Evolutionary conservation across 1,140 invertebrate species (phyloP), one percentile per base, ranked within the genome.

Genomic region (Drosophila parabipectinata): DNA sequence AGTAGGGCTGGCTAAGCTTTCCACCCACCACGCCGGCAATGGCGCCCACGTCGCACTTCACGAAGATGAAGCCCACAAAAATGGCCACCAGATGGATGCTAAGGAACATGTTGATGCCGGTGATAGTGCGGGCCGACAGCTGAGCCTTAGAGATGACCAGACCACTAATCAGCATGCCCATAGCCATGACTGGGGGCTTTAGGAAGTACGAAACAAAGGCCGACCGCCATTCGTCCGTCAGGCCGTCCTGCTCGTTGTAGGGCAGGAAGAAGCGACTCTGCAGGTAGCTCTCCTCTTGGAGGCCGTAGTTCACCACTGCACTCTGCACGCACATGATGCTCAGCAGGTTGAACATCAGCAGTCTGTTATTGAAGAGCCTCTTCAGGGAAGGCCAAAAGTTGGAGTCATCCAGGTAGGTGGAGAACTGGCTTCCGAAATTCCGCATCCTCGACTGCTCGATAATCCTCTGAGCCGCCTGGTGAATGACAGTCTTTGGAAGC

Each of bases 151-250:
- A 89, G 3, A 96, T 94, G 1, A 96, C 67, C 21, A 95, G 77
- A 0, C 95, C 95, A 44, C 94, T 93, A 1, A 94, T 52, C 4
- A 96, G 87, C 50, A 96, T 91, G 2, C 94, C 93, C 10, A 95
- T 67, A 1, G 94, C 94, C 66, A 94, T 93, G 1, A 95, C 91
- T 1, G 95, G 91, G 1, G 96, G 94, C 62, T 94, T 94, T 1
- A 95, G 91, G 5, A 94, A 88, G 92, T 93, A 93, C 14, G 91
- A 85, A 6, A 93, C 71, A 56, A 94, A 83, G 60, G 94, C 92
- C 0, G 93, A 93, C 1, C 82, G 76, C 59, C 93, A 92, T 24
- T 94, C 93, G 83, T 95, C 94, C 1, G 87, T 90, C 14, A 94
- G 93, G 15, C 94, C 94, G 37, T 93, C 94, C 47, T 91, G 78